Conservation (phyloP, 2,888 invertebrate species). For the Congeria kusceri region DNA sequence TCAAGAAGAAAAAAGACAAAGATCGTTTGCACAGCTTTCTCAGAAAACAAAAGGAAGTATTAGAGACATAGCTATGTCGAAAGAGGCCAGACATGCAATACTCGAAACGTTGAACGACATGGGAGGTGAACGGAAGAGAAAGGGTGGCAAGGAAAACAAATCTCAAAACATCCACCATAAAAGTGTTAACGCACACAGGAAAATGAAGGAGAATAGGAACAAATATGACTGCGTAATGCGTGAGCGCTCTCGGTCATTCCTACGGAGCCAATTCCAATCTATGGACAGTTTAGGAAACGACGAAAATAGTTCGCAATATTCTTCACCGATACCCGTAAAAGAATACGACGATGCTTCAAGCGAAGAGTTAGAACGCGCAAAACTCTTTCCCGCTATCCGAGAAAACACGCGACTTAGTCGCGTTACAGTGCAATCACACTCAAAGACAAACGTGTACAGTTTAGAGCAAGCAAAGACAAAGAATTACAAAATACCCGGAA, state of each 20-base stretch:
- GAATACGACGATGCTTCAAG: slow-evolving; percentile 30
- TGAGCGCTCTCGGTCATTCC: slow-evolving; percentile 37
- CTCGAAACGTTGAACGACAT: slow-evolving; percentile 53
- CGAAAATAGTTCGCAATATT: slow-evolving; percentile 25
- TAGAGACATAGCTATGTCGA: slow-evolving; percentile 39
- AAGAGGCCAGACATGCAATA: slow-evolving; percentile 56
- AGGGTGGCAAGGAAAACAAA: slow-evolving; percentile 3
- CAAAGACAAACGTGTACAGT: slow-evolving; percentile 14
- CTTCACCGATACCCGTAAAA: slow-evolving; percentile 14
- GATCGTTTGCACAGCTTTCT: too few relatives aligned
- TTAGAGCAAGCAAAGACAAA: slow-evolving; percentile 35
- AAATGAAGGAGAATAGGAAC: slow-evolving; percentile 41
- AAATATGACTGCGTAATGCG: slow-evolving; percentile 50
- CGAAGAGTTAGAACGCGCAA: slow-evolving; percentile 17
- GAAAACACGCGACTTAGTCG: slow-evolving; percentile 20
- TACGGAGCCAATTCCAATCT: slow-evolving; percentile 11
- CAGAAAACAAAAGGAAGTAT: neutral
- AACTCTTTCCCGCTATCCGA: slow-evolving; percentile 45
- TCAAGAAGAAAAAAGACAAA: too few relatives aligned
- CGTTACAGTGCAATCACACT: neutral
- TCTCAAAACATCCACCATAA: slow-evolving; percentile 12
- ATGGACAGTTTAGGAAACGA: slow-evolving; percentile 23
- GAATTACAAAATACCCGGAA: slow-evolving; percentile 57
- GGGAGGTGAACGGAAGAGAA: slow-evolving; percentile 28
- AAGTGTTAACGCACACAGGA: slow-evolving; percentile 33